These are phyloP conservation scores for Nasonovia ribisnigri DNA, from an alignment of 2,888 invertebrate genomes.

Conservation along the genomic window DNA sequence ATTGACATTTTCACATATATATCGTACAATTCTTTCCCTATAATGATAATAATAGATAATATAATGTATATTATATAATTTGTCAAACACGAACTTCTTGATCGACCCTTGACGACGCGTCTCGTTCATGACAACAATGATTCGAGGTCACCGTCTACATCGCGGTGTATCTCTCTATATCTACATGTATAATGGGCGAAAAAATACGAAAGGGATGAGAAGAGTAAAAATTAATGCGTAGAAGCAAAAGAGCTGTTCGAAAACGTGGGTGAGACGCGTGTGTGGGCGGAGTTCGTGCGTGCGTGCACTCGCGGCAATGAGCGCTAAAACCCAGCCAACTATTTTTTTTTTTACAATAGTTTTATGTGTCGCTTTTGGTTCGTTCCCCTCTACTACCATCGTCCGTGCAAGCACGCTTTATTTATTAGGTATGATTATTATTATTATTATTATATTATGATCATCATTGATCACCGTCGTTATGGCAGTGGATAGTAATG, in stretches of 20 bases:
- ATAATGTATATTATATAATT: not conserved
- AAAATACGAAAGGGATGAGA: not conserved
- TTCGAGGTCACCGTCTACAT: not conserved
- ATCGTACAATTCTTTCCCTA: not conserved
- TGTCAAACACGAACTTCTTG: not conserved
- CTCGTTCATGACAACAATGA: not conserved
- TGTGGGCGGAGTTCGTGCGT: not conserved
- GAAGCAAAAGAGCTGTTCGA: not conserved
- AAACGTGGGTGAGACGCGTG: not conserved
- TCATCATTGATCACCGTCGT: not conserved
- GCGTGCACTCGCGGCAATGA: not conserved
- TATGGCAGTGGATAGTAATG: not conserved
- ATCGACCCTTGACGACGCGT: not conserved
- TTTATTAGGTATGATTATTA: not conserved
- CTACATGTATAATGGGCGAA: not conserved
- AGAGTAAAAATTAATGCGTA: not conserved
- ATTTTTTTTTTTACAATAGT: not conserved
- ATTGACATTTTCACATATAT: not conserved
- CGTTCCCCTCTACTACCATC: not conserved
- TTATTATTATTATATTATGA: not conserved
- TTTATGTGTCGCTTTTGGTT: not conserved
- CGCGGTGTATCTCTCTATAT: too few species aligned
- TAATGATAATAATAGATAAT: not conserved
- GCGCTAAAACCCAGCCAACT: not conserved
- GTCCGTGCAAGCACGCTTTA: not conserved